Evolutionary conservation across 1,140 invertebrate species (phyloP).

Genomic region (Anoplolepis gracilipes): DNA sequence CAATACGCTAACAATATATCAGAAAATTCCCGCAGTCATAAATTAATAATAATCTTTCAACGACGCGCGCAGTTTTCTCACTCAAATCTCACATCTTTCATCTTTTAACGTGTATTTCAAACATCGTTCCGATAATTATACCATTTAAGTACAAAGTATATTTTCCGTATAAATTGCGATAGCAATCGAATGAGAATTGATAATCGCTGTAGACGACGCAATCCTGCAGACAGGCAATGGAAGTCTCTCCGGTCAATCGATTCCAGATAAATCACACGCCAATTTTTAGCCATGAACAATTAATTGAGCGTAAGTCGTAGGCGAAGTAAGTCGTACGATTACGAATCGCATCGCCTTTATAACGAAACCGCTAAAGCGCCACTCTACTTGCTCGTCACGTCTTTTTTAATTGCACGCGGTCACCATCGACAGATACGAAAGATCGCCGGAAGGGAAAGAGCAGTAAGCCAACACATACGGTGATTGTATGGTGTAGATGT

Average conservation of each 20-base stretch:
- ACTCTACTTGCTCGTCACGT: constrained; percentile 68
- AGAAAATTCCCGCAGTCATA: constrained; percentile 9
- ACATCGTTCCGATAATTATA: constrained; percentile 31
- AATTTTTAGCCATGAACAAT: constrained; percentile 44
- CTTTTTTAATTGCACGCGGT: constrained; percentile 66
- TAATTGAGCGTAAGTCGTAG: constrained; percentile 28
- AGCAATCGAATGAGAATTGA: constrained; percentile 4
- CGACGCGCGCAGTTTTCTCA: not conserved
- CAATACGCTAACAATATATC: constrained; percentile 17
- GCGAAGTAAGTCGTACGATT: constrained; percentile 63
- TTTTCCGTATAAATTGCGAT: not conserved
- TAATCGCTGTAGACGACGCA: constrained; percentile 1
- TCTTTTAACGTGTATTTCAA: not conserved
- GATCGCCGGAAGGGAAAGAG: constrained; percentile 31
- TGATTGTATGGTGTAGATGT: constrained; percentile 45
- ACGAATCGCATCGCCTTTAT: constrained; percentile 57
- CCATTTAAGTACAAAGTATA: not conserved
- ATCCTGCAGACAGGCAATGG: not conserved
- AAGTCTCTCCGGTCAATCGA: constrained; percentile 4
- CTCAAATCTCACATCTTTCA: constrained; percentile 9
- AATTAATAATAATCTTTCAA: constrained; percentile 27
- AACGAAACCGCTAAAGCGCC: constrained; percentile 64
- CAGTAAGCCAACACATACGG: not conserved
- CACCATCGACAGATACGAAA: constrained; percentile 63
- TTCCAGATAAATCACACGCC: not conserved